Evolutionary conservation across 2,797 vertebrate species (phyloP), one percentile per base, ranked within the genome.

Genomic region (Hyperoplus immaculatus): DNA sequence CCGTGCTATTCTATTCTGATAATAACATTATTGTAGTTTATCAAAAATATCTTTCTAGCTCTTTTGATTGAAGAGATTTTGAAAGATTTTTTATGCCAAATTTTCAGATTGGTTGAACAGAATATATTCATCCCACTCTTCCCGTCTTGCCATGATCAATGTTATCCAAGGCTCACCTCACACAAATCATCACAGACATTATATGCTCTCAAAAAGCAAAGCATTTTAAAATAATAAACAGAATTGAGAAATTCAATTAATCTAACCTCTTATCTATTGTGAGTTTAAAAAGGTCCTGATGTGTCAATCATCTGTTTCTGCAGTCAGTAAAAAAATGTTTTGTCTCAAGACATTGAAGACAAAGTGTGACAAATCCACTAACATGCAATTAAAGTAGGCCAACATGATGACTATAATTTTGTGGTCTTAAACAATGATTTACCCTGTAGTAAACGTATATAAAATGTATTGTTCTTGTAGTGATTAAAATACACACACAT

Each of bases 401-500:
- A 29, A 68, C 55, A 69, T 15, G 5, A 67, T 55, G 6, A 47
- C 7, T 80, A n/a, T 57, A 69, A 72, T 83, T 79, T 5, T 53
- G 42, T 42, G 7, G 7, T 39, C 45, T 82, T 69, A 69, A 63
- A 68, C 41, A 72, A 64, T 70, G 39, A 51, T 0, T 62, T 59
- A 45, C 10, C 15, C 21, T 4, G 5, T 18, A 1, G 3, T 60
- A 36, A 49, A 78, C 1, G 0, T 50, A 11, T 46, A 73, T 75
- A 49, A 12, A 59, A 12, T 50, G 58, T 4, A 62, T 71, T 67
- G 21, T 45, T 57, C 60, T 64, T 78, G 39, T n/a, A 66, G 64
- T 56, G 29, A 64, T 65, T 67, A 62, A 77, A 77, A 80, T 69
- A n/a, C 18, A 58, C 43, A 16, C 57, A 51, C 51, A 83, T 77